Evolutionary conservation across 2,888 invertebrate genomes (phyloP).

Genomic region (Eulithis testata): DNA sequence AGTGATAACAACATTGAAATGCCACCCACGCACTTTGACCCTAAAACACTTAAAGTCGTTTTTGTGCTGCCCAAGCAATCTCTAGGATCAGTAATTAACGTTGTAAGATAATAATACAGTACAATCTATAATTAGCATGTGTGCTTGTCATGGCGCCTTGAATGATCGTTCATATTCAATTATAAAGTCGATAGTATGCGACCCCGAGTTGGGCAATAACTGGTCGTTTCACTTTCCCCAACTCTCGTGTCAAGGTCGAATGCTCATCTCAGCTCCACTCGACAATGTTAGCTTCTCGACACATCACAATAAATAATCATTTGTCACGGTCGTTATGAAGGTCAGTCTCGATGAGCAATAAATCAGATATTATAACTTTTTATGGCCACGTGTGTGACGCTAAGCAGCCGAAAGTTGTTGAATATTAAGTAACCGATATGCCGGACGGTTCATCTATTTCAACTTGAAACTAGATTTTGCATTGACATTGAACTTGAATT

Average conservation of each 20-base stretch:
- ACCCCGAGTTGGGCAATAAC: slow-evolving; percentile 71
- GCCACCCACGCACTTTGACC: slow-evolving; percentile 32
- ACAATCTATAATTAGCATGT: slow-evolving; percentile 34
- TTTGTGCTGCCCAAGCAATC: slow-evolving; percentile 23
- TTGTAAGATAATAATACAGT: slow-evolving; percentile 32
- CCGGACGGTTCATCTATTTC: slow-evolving; percentile 36
- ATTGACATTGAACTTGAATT: slow-evolving; percentile 40
- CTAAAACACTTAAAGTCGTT: slow-evolving; percentile 21
- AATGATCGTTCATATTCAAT: slow-evolving; percentile 30
- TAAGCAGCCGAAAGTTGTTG: slow-evolving; percentile 31
- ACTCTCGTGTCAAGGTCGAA: slow-evolving; percentile 77
- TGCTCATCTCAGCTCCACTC: slow-evolving; percentile 50
- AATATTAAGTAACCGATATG: slow-evolving; percentile 27
- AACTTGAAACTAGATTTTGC: slow-evolving; percentile 34
- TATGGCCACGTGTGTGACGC: slow-evolving; percentile 24
- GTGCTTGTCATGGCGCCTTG: slow-evolving; percentile 23
- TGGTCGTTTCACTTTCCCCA: slow-evolving; percentile 79
- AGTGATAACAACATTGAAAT: slow-evolving; percentile 14
- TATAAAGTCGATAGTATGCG: slow-evolving; percentile 38
- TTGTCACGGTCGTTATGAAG: slow-evolving; percentile 41
- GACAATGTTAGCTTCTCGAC: slow-evolving; percentile 34
- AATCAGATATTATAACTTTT: slow-evolving; percentile 30
- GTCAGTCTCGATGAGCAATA: slow-evolving; percentile 35
- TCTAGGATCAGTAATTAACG: slow-evolving; percentile 23
- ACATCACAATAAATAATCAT: slow-evolving; percentile 32